These are phyloP conservation scores for Corvus cornix DNA, from an alignment of 2,113 vertebrate species.

Conservation along the genomic window DNA sequence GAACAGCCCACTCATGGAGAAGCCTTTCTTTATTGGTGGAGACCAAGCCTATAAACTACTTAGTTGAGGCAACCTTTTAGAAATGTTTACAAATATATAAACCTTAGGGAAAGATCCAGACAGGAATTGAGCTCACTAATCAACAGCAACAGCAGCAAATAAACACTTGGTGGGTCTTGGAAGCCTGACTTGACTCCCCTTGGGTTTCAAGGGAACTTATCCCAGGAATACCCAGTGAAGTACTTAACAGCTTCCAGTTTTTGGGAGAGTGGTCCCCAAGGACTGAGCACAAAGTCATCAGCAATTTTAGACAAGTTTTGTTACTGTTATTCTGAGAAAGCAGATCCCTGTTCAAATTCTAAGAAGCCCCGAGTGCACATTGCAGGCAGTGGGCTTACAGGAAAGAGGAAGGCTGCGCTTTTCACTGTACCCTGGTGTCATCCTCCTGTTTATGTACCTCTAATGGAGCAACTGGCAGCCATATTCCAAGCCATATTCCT, in stretches of 20 bases:
- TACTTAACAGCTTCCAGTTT: not conserved
- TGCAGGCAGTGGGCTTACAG: not conserved
- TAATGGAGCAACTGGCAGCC: not conserved
- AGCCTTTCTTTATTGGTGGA: not conserved
- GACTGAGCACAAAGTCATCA: not conserved
- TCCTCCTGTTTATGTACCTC: not conserved
- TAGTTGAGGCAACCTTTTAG: not conserved
- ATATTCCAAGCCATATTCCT: not conserved
- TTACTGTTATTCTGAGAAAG: not conserved
- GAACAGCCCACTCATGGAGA: not conserved
- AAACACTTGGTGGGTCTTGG: not conserved
- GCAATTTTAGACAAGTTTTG: not conserved
- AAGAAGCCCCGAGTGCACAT: not conserved
- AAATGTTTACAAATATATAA: not conserved
- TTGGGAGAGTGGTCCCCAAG: not conserved
- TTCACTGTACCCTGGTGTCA: not conserved
- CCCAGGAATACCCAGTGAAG: not conserved
- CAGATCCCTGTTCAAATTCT: not conserved
- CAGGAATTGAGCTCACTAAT: not conserved
- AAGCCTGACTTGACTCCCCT: not conserved
- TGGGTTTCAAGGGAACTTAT: not conserved
- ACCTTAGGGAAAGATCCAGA: not conserved
- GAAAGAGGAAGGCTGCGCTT: not conserved
- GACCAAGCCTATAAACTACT: not conserved
- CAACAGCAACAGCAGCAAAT: not conserved